Evolutionary conservation across 2,797 vertebrate species (phyloP), one percentile per base, ranked within the genome.

Genomic region (Aratinga solstitialis): DNA sequence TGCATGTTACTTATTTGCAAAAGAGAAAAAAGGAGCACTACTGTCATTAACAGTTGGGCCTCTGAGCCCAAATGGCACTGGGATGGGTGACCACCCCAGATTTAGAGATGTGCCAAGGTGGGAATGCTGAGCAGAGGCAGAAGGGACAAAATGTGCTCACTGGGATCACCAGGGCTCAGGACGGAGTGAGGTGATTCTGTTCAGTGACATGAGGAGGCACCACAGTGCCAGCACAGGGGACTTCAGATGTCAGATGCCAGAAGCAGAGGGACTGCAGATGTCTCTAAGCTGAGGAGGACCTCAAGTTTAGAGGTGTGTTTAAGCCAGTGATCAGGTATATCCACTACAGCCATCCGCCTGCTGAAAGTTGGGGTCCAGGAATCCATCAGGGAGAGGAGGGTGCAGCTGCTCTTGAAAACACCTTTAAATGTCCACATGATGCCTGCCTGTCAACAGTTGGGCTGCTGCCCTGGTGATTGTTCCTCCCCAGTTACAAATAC

Each of bases 381-480:
- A 2, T 29, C 51, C 38, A 1, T 20, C 30, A 17, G 34, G 48
- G 51, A 32, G 21, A 16, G 1, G 3, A 50, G 54, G 14, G 11
- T 13, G 56, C 36, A 30, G 42, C 23, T 77, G 32, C 80, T 72
- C n/a, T 24, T 48, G 1, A 20, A 47, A 67, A 36, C 29, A 23
- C 71, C 26, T 65, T 19, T 8, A 19, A 20, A 13, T 19, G n/a
- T 13, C 50, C 22, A 0, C 72, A 58, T 1, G 10, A 10, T 43
- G 47, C 47, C 30, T 68, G 30, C 30, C 19, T 54, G 30, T 36
- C 1, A 1, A 0, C 0, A 0, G 32, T 9, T 53, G 20, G 18
- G 51, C 9, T 13, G 62, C 58, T 50, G 54, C 21, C 63, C 59
- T 1, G 0, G 30, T 1, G 78, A 5, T 38, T 71, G 71, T 22